phyloP scores from a whole-genome alignment of 1,140 invertebrate genomes.

The Drosophila santomea region DNA sequence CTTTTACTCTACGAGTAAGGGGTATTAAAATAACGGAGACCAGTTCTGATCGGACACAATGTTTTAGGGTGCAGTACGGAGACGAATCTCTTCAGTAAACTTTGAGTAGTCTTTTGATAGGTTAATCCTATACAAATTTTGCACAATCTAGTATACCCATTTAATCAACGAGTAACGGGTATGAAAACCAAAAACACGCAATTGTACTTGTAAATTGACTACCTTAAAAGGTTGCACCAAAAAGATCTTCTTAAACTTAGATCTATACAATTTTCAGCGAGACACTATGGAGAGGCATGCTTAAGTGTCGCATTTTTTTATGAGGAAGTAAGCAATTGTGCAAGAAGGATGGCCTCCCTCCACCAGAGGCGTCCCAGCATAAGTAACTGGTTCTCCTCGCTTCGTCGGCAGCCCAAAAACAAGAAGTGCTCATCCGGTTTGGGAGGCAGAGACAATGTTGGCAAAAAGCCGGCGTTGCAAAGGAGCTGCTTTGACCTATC shows the following conservation, averaged over 20 bases:
- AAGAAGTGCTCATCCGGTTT: slow-evolving; percentile 70
- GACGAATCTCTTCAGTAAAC: too few relatives aligned
- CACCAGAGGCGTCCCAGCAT: slow-evolving; percentile 87
- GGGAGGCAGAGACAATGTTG: slow-evolving; percentile 52
- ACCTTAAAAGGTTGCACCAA: slow-evolving; percentile 15
- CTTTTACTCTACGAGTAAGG: too few relatives aligned
- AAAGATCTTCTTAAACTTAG: slow-evolving; percentile 19
- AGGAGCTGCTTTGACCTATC: slow-evolving; percentile 81
- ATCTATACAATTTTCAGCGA: slow-evolving; percentile 56
- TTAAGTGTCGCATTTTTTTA: slow-evolving; percentile 28
- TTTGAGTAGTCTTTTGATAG: too few relatives aligned
- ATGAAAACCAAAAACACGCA: slow-evolving; percentile 10
- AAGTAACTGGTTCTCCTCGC: slow-evolving; percentile 91
- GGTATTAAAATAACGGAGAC: too few relatives aligned
- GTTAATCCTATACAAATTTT: too few relatives aligned
- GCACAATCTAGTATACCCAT: too few relatives aligned
- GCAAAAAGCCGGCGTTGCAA: slow-evolving; percentile 80
- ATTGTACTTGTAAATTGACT: slow-evolving; percentile 69
- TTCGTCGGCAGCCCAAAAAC: slow-evolving; percentile 87
- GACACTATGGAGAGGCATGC: slow-evolving; percentile 46
- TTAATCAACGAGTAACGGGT: too few relatives aligned
- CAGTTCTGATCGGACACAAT: too few relatives aligned
- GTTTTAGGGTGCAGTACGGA: too few relatives aligned
- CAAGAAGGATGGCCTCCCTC: slow-evolving; percentile 62
- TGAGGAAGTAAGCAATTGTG: slow-evolving; percentile 56